A percentile compares a stretch with the other conserved stretches of the same genome.
These are phyloP conservation scores for Presbytis comata DNA, from an alignment of 2,797 vertebrate genomes.

Conservation along the genomic window DNA sequence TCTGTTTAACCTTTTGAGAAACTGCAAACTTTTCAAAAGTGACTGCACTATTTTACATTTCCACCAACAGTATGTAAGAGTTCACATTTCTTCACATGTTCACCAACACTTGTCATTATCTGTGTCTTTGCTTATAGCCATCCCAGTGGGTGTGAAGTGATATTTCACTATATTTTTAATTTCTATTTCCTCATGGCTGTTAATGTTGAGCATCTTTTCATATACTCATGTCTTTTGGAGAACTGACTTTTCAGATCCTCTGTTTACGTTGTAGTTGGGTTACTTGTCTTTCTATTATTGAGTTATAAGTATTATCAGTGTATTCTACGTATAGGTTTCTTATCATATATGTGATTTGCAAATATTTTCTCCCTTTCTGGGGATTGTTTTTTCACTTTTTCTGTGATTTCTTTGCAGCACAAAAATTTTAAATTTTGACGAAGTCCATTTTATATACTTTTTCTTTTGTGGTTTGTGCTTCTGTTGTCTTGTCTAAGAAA, in stretches of 20 bases:
- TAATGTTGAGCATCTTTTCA: background rate
- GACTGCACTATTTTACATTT: background rate
- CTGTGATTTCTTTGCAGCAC: background rate
- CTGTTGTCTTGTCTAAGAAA: background rate
- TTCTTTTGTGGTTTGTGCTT: slow-evolving; percentile 4
- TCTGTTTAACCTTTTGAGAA: background rate
- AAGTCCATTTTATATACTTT: background rate
- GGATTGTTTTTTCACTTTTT: background rate
- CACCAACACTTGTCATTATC: background rate
- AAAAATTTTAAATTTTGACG: slow-evolving; percentile 1
- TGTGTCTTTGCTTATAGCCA: background rate
- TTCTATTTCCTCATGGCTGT: background rate
- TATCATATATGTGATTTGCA: background rate
- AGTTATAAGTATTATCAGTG: background rate
- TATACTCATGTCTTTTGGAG: background rate
- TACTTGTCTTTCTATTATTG: slow-evolving; percentile 22
- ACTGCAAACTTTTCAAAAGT: background rate
- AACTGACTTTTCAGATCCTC: background rate
- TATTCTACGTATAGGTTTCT: background rate
- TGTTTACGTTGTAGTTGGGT: background rate
- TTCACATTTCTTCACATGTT: background rate
- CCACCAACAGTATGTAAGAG: background rate
- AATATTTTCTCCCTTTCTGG: background rate
- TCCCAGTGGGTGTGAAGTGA: background rate
- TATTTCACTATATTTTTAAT: slow-evolving; percentile 6